Conservation (phyloP, 2,797 vertebrate species). For the Manis pentadactyla region DNA sequence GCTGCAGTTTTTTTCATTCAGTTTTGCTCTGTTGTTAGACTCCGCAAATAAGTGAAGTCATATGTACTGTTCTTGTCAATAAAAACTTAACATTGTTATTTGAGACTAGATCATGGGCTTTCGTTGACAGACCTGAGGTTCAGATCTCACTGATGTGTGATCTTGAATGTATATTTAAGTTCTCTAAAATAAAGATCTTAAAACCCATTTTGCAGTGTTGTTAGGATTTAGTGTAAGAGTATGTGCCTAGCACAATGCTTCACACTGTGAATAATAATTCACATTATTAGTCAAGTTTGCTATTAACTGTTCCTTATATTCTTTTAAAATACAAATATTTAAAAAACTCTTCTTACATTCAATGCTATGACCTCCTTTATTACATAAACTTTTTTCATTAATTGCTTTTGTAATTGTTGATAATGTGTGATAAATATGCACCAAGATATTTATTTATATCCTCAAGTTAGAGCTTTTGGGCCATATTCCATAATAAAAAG, state of each 20-base stretch:
- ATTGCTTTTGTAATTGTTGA: not conserved
- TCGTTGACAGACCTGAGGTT: not conserved
- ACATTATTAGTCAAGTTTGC: not conserved
- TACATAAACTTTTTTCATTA: conserved; percentile 5
- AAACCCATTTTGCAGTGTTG: not conserved
- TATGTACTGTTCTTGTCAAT: not conserved
- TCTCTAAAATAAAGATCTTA: conserved; percentile 29
- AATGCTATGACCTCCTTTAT: not conserved
- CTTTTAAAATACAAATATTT: not conserved
- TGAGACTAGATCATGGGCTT: conserved; percentile 10
- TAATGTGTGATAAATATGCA: not conserved
- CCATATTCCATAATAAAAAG: not conserved
- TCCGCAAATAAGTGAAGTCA: too few relatives aligned
- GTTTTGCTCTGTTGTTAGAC: too few relatives aligned
- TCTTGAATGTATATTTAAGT: conserved; percentile 40
- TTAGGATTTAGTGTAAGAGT: not conserved
- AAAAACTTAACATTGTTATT: not conserved
- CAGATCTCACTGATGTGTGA: conserved; percentile 30
- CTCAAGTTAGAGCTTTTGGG: not conserved
- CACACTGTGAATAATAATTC: not conserved
- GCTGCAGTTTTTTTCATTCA: too few relatives aligned
- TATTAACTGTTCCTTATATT: not conserved
- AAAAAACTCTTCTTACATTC: not conserved
- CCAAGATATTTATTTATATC: not conserved
- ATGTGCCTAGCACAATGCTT: not conserved